phyloP scores from a whole-genome alignment of 2,888 invertebrate genomes.

The Drosophila falleni region DNA sequence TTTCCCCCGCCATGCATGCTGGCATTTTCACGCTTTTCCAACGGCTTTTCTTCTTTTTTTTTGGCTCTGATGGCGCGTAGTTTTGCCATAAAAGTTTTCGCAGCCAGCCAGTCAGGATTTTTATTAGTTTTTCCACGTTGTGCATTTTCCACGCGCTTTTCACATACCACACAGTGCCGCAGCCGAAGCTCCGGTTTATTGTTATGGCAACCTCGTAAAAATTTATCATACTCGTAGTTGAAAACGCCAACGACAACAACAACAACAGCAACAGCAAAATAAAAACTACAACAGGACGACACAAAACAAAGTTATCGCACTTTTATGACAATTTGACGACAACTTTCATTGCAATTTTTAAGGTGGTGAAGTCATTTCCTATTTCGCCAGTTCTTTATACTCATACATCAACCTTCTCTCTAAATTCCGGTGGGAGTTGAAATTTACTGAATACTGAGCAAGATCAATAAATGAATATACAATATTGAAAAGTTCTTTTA shows the following conservation, averaged over 20 bases:
- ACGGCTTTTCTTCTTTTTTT: constrained; percentile 30
- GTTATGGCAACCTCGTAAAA: constrained; percentile 81
- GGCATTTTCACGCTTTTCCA: constrained; percentile 47
- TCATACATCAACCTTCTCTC: neutral
- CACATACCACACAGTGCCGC: constrained; percentile 66
- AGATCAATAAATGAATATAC: constrained; percentile 5
- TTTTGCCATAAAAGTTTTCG: constrained; percentile 77
- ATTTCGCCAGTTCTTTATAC: constrained; percentile 11
- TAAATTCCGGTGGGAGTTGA: neutral
- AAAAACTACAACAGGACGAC: constrained; percentile 37
- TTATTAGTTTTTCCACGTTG: constrained; percentile 78
- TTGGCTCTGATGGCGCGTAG: constrained; percentile 70
- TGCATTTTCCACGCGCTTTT: constrained; percentile 76
- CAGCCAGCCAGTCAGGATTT: constrained; percentile 67
- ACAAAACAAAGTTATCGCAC: constrained; percentile 79
- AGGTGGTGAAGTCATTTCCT: constrained; percentile 67
- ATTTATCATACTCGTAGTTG: constrained; percentile 78
- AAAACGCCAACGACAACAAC: constrained; percentile 39
- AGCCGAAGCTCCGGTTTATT: constrained; percentile 75
- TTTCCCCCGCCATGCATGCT: constrained; percentile 23
- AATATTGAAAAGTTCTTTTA: neutral
- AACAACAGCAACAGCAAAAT: constrained; percentile 39
- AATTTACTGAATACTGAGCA: constrained; percentile 4
- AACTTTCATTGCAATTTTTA: constrained; percentile 79
- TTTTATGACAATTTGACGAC: constrained; percentile 82